Base-by-base conservation (phyloP, 2,888 invertebrate genomes). In the Ophioninae sp. region DNA sequence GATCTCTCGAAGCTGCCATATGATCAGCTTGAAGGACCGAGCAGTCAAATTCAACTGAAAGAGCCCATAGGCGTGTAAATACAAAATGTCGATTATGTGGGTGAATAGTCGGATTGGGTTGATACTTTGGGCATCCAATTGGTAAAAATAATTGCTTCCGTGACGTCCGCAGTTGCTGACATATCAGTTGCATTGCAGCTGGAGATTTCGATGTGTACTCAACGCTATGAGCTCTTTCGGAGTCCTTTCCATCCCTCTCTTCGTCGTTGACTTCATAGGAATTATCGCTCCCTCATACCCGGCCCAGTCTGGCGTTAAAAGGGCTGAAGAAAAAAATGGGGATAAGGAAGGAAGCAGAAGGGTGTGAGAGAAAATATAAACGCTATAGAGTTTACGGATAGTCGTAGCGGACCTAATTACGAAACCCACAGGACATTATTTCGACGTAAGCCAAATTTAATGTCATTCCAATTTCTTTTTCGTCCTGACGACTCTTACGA, bases 81-180 rank as follows among this genome's bases (percentile, higher is more conserved):
- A 61, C 13, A 50, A 8, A 8, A 57, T 17, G 30, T 44, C 20
- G 1, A 30, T 30, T 39, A 5, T 67, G 6, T 67, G 10, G 10
- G 17, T 57, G 56, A 6, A 56, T 44, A 44, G 17, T 17, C 30
- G 37, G 0, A 41, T 73, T 56, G 39, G 37, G 62, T 82, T 44
- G n/a, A 78, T 82, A 67, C 68, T 57, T 78, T 37, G 69, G 74
- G 20, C 21, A 64, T 69, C 69, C 82, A 69, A 82, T 82, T 74
- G 69, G 64, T 74, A 30, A 74, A 82, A 82, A 78, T 82, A 78
- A 82, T 78, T 82, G 82, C 68, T 82, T 78, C 44, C 82, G 73
- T 78, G 82, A 68, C 13, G 10, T 44, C 13, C 13, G 44, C 5
- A 13, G 44, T 13, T 44, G 44, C 13, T 50, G 61, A 73, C 41